Evolutionary conservation across 2,888 invertebrate species (phyloP), one percentile per base, ranked within the genome.

Genomic region (Eupithecia abbreviata): DNA sequence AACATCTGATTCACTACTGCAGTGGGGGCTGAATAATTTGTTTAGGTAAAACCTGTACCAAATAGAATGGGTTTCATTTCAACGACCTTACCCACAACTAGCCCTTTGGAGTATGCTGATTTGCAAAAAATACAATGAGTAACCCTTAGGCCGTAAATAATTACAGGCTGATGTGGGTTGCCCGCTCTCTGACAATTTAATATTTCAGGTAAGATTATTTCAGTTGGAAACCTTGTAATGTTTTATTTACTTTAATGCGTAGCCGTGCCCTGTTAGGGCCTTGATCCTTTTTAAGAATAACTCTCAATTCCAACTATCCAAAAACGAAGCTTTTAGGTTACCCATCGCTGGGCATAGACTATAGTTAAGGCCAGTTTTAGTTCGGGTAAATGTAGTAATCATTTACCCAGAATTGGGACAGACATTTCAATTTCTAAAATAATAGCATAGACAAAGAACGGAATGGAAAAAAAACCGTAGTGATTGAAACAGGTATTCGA

Each of bases 151-250:
- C 77, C 75, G 69, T 68, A 74, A 75, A 66, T 76, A 78, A 82
- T 82, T 80, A 77, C 47, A 75, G 72, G 65, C 72, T 62, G 77
- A 75, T 77, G 72, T 70, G 70, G 78, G 77, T 76, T 74, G 72
- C 62, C 76, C 43, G 42, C 77, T 76, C 69, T 75, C 65, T 65
- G 42, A 58, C 74, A 74, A 78, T 78, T 76, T 72, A 79, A 81
- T 79, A 82, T 75, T 80, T 74, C 68, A 75, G 73, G 75, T 73
- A 47, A 73, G 66, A 68, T 69, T 77, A 75, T 81, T 77, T 74
- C 62, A 70, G 77, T 68, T 45, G 43, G 45, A 41, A 66, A 7
- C 10, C n/a, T 43, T 43, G 45, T n/a, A 12, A n/a, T 68, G 43
- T 5, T 43, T 67, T 68, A 45, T 10, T 68, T 62, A 30, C 30